Percentiles rank a stretch among this genome's conserved stretches.
These are phyloP conservation scores for Percina caprodes DNA, from an alignment of 2,113 vertebrate genomes.

Conservation along the genomic window DNA sequence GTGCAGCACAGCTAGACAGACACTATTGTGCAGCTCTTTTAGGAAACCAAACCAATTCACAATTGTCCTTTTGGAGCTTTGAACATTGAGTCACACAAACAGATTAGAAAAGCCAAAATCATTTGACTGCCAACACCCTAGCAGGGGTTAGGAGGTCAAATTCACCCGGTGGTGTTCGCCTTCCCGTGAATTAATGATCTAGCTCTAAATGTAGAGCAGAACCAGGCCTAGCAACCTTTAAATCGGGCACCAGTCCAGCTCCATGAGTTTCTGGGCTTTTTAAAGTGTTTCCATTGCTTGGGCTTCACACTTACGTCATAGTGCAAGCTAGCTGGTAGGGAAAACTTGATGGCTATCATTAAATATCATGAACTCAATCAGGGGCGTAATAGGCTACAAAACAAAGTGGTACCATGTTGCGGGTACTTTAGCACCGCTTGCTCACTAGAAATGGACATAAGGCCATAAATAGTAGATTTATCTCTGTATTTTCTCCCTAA, in stretches of 20 bases:
- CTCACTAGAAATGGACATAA: background rate
- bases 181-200: conserved; percentile 29
- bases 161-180: conserved; percentile 25
- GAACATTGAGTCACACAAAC: conserved; percentile 48
- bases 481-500: background rate
- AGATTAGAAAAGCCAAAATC: conserved; percentile 50
- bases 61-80: conserved; percentile 49
- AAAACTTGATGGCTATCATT: conserved; percentile 69
- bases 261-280: conserved; percentile 28
- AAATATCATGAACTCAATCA: conserved; percentile 64
- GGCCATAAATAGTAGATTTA: background rate
- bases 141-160: conserved; percentile 61
- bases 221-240: conserved; percentile 28
- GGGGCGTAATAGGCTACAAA: conserved; percentile 41
- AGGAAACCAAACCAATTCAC: conserved; percentile 60
- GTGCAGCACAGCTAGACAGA: conserved; percentile 60
- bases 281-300: conserved; percentile 54
- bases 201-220: conserved; percentile 8
- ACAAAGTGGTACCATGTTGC: conserved; percentile 40
- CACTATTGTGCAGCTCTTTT: conserved; percentile 51
- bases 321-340: conserved; percentile 40
- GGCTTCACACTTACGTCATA: conserved; percentile 60
- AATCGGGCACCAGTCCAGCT: conserved; percentile 28
- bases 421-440: fast-evolving
- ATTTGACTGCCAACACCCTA: conserved; percentile 54